Conservation (phyloP, 2,888 invertebrate genomes). For the Zonitis immaculata region DNA sequence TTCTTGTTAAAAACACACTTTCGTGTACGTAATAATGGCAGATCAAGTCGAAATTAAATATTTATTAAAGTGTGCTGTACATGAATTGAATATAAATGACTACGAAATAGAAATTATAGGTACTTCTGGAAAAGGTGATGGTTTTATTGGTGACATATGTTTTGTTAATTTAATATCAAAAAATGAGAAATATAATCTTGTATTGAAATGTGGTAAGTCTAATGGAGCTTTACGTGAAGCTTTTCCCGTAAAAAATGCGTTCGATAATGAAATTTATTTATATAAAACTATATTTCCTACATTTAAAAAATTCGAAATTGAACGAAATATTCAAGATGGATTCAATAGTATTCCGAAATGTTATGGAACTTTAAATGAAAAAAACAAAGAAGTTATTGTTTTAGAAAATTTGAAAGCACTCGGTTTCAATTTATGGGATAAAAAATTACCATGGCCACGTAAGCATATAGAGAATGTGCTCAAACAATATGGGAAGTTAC, state of each 20-base stretch:
- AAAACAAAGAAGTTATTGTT: slow-evolving; percentile 1
- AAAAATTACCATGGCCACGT: slow-evolving; percentile 27
- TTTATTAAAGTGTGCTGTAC: slow-evolving; percentile 1
- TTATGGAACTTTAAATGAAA: slow-evolving; percentile 2
- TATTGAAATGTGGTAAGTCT: slow-evolving; percentile 9
- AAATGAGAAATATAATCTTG: slow-evolving; percentile 5
- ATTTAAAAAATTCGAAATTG: slow-evolving; percentile 6
- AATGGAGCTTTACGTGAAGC: slow-evolving; percentile 3
- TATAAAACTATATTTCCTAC: slow-evolving; percentile 4
- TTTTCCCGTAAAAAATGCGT: not conserved
- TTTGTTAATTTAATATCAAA: slow-evolving; percentile 1
- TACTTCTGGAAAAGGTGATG: slow-evolving; percentile 11
- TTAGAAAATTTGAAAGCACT: slow-evolving; percentile 27
- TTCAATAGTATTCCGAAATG: slow-evolving; percentile 10
- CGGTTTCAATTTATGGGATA: slow-evolving; percentile 26
- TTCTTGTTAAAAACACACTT: no score
- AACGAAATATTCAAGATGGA: not conserved
- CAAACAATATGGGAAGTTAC: slow-evolving; percentile 24
- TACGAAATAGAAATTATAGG: slow-evolving; percentile 2
- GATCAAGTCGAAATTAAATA: slow-evolving; percentile 4
- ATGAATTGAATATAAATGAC: not conserved
- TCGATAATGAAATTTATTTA: slow-evolving; percentile 8
- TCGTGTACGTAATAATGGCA: no score
- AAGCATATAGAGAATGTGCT: slow-evolving; percentile 31
- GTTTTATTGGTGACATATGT: slow-evolving; percentile 7